A percentile compares a stretch with the other conserved stretches of the same genome.
phyloP scores from a whole-genome alignment of 2,888 invertebrate genomes.

The Aproaerema taeniolella region DNA sequence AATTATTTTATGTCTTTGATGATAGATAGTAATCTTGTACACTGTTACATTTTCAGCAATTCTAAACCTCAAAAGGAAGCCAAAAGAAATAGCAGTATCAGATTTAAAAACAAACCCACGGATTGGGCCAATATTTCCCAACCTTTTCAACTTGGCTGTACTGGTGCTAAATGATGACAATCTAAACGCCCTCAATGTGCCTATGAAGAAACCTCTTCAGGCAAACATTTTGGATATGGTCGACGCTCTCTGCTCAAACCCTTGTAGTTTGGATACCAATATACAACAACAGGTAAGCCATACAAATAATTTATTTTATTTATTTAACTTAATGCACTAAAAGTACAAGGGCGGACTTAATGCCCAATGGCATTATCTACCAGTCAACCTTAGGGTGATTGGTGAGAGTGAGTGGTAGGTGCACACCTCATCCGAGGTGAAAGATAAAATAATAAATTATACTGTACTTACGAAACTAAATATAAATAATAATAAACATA shows the following conservation, averaged over 20 bases:
- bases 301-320: not conserved
- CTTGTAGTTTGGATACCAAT: slow-evolving; percentile 73
- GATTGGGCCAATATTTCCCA: slow-evolving; percentile 78
- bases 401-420: no score
- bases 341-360: no score
- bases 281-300: slow-evolving; percentile 72
- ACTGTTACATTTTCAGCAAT: slow-evolving; percentile 67
- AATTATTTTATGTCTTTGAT: no score
- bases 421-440: no score
- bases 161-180: slow-evolving; percentile 77
- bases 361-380: no score
- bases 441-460: no score
- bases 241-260: slow-evolving; percentile 76
- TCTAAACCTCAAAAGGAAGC: slow-evolving; percentile 68
- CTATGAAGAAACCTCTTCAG: slow-evolving; percentile 63
- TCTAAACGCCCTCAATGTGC: slow-evolving; percentile 63
- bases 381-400: no score
- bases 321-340: no score
- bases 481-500: no score
- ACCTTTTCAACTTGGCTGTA: slow-evolving; percentile 78
- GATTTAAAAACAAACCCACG: slow-evolving; percentile 76
- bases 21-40: no score
- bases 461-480: no score
- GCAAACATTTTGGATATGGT: slow-evolving; percentile 74
- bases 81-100: slow-evolving; percentile 71